Evolutionary conservation across 2,888 invertebrate species (phyloP), one percentile per base, ranked within the genome.

Genomic region (Ochropleura leucogaster): DNA sequence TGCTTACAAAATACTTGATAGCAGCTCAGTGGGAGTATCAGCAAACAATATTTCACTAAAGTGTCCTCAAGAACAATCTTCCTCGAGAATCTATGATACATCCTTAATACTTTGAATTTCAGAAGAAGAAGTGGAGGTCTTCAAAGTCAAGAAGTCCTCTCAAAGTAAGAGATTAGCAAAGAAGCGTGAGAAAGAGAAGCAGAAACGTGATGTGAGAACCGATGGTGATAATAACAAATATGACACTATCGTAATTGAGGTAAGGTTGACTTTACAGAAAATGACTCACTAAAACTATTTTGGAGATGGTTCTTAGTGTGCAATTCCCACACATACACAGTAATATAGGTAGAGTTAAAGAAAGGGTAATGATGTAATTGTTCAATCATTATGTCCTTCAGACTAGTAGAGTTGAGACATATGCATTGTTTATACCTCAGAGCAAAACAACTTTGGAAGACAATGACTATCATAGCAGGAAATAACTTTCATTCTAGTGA

Each of bases 111-210:
- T 53, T 55, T 71, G 55, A 44, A 62, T 90, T 89, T 49, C 92
- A 97, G 93, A 96, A 95, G 98, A 98, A 89, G 98, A 98, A 87
- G 98, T 97, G 46, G 99, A 99, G 95, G 98, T 98, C 69, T 99
- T 99, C 94, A 98, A 99, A 97, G 98, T 99, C 68, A 99, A 99
- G 94, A 99, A 99, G 94, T 99, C 99, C 12, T 98, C 98, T 12
- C 98, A 99, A 91, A 99, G 99, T 94, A 98, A 99, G 94, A 97
- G 98, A 93, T 97, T 99, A 72, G 98, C 98, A 96, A 98, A 98
- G 92, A 98, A 98, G 92, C 96, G 98, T 90, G 98, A 98, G 90
- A 98, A 98, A 93, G 98, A 98, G 92, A 97, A 90, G 72, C 91
- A 90, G 42, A 89, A 90, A 64, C 73, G 71, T 18, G 85, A 85